Conservation (phyloP, 2,113 vertebrate species). For the Paraplagusia blochii region DNA sequence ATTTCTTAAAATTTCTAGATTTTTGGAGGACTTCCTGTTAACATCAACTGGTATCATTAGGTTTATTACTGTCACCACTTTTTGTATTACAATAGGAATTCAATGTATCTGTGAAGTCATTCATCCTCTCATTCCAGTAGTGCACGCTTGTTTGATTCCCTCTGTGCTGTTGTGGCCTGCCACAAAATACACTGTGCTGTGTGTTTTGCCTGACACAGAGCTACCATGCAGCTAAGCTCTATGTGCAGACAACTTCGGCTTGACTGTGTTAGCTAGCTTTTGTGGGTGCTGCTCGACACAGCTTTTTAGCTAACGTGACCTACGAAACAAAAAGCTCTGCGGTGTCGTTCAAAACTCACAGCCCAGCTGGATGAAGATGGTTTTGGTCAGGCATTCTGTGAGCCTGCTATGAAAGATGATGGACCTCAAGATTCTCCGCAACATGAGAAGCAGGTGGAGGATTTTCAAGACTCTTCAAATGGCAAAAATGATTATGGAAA, state of each 20-base stretch:
- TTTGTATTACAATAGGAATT: constrained; percentile 64
- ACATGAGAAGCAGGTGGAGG: constrained; percentile 9
- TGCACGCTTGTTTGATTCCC: constrained; percentile 56
- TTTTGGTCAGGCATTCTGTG: constrained; percentile 16
- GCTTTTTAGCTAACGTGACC: constrained; percentile 44
- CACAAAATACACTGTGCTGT: constrained; percentile 58
- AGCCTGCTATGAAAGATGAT: constrained; percentile 34
- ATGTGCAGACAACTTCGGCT: constrained; percentile 60
- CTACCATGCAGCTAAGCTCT: constrained; percentile 42
- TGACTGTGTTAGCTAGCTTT: constrained; percentile 67
- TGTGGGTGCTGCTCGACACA: constrained; percentile 60
- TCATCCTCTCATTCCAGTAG: constrained; percentile 66
- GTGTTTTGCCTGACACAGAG: constrained; percentile 67
- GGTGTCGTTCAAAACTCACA: constrained; percentile 63
- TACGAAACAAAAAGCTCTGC: constrained; percentile 41
- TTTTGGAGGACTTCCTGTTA: constrained; percentile 8
- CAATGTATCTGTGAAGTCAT: constrained; percentile 42
- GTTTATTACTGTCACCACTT: constrained; percentile 17
- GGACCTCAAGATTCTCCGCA: background rate
- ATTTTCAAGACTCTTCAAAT: background rate
- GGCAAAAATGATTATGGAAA: constrained; percentile 14
- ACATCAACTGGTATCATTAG: constrained; percentile 1
- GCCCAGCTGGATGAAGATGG: constrained; percentile 49
- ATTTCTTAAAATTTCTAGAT: background rate
- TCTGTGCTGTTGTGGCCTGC: constrained; percentile 53